These are phyloP conservation scores for Sinocyclocheilus rhinocerous DNA, from an alignment of 2,113 vertebrate species.

Conservation along the genomic window DNA sequence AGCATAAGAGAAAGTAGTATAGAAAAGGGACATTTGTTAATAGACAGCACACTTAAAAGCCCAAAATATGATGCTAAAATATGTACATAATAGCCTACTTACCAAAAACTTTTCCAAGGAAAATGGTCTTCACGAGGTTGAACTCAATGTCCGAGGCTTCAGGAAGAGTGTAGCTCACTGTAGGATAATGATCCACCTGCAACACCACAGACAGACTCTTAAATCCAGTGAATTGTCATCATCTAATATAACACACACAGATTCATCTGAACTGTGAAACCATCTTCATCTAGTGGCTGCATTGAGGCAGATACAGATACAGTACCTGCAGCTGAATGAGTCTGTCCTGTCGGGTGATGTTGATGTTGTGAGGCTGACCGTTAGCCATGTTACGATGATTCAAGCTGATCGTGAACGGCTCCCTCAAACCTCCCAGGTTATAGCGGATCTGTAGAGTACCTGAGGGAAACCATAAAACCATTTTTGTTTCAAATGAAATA, in stretches of 20 bases:
- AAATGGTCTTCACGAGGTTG: slow-evolving; percentile 92
- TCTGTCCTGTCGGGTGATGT: slow-evolving; percentile 80
- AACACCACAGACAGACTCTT: slow-evolving; percentile 43
- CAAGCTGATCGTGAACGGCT: slow-evolving; percentile 85
- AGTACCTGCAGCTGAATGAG: slow-evolving; percentile 83
- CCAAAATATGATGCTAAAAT: neutral
- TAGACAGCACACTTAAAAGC: neutral
- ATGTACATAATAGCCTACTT: slow-evolving; percentile 61
- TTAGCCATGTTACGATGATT: slow-evolving; percentile 93
- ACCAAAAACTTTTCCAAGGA: slow-evolving; percentile 96
- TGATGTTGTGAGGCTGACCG: slow-evolving; percentile 91
- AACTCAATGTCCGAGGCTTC: slow-evolving; percentile 83
- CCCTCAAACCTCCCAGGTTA: slow-evolving; percentile 84
- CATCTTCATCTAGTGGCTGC: neutral
- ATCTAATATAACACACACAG: neutral
- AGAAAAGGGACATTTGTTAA: neutral
- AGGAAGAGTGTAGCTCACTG: slow-evolving; percentile 82
- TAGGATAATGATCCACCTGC: slow-evolving; percentile 93
- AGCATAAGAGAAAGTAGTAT: neutral
- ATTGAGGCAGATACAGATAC: neutral
- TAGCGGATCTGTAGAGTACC: slow-evolving; percentile 92
- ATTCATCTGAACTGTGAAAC: neutral
- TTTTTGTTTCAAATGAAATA: neutral
- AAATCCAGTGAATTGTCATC: neutral
- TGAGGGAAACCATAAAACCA: slow-evolving; percentile 57